phyloP scores from a whole-genome alignment of 2,888 invertebrate species.

The Caradrina kadenii region DNA sequence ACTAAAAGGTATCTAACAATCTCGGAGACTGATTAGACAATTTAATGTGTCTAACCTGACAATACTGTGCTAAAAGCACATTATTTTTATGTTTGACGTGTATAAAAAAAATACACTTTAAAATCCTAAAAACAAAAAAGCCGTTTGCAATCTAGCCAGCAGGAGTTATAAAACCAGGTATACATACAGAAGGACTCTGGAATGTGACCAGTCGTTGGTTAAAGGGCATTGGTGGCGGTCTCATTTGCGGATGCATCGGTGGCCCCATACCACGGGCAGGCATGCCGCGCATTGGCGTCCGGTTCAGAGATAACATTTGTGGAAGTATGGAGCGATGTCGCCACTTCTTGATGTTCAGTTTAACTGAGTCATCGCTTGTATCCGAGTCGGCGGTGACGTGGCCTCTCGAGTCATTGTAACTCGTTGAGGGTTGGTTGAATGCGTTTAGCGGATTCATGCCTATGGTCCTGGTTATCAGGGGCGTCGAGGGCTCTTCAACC shows the following conservation, averaged over 20 bases:
- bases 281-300: conserved; percentile 1
- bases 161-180: conserved; percentile 38
- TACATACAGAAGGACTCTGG: conserved; percentile 69
- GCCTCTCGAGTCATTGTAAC: background rate
- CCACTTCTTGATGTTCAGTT: conserved; percentile 31
- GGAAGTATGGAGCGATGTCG: conserved; percentile 44
- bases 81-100: too few species aligned
- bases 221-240: conserved; percentile 18
- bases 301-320: conserved; percentile 1
- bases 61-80: too few species aligned
- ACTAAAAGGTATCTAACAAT: too few species aligned
- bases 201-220: conserved; percentile 58
- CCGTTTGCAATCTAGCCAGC: conserved; percentile 11
- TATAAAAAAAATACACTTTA: too few species aligned
- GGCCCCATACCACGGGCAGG: conserved; percentile 21
- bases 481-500: conserved; percentile 50
- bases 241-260: conserved; percentile 30
- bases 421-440: conserved; percentile 9
- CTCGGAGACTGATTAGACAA: too few species aligned
- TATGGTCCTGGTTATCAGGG: conserved; percentile 66
- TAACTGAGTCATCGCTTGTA: conserved; percentile 20
- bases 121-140: background rate
- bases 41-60: too few species aligned
- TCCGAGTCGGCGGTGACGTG: conserved; percentile 9
- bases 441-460: conserved; percentile 54